Evolutionary conservation across 1,140 invertebrate genomes (phyloP), one percentile per base, ranked within the genome.

Genomic region (Cydia fagiglandana): DNA sequence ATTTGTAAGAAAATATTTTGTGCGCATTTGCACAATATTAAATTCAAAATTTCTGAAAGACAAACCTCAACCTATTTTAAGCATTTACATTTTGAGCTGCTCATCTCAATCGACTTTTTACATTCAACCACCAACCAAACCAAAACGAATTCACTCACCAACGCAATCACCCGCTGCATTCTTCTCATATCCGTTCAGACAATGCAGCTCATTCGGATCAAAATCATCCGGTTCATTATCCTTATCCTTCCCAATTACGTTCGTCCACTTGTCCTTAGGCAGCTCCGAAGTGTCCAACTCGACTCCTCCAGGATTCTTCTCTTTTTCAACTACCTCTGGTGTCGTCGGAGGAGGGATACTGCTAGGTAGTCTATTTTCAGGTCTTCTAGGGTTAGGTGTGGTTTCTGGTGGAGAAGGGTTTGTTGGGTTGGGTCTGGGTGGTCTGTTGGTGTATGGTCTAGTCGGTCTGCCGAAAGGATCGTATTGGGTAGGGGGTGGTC

Each of bases 181-280:
- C 70, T 83, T 89, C 73, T 90, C 88, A 34, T 84, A 92, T 73
- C 91, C 91, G 77, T 87, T 78, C 66, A 92, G 77, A 78, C 91
- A 92, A 75, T 89, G 84, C 17, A 90, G 68, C 6, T 84, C 66
- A 53, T 84, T 83, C 6, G 81, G 78, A 79, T 89, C 79, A 66
- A 91, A 87, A 30, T 83, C 80, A 20, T 83, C 80, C 12, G 80
- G 74, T 7, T 77, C 53, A 30, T 83, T 82, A 5, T 81, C 78
- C 41, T 80, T 81, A 13, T 88, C 84, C 9, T 61, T 84, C 13
- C 81, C 87, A 20, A 86, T 83, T 1, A 89, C 85, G 79, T 88
- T 86, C 3, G 85, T 88, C 84, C 87, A 88, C 61, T 78, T 85
- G 30, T 90, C 83, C 17, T 88, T 87, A 6, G 89, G 86, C 70